Evolutionary conservation across 1,140 invertebrate genomes (phyloP).

Genomic region (Zaprionus capensis): DNA sequence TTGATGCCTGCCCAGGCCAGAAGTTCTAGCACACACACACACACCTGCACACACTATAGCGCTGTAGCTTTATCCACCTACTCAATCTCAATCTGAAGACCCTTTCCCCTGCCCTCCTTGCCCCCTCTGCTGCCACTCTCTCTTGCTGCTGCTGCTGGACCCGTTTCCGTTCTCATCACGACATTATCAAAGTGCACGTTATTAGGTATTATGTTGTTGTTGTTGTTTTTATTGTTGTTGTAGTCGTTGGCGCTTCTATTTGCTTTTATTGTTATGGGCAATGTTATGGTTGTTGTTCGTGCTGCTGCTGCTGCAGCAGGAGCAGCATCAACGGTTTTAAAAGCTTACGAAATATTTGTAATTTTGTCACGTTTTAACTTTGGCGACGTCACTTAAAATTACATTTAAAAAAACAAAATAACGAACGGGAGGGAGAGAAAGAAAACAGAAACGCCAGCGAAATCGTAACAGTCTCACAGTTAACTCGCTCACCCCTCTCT

Average conservation of each 20-base stretch:
- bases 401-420: slow-evolving; percentile 58
- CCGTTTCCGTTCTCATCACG: slow-evolving; percentile 20
- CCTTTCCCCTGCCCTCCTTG: background rate
- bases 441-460: slow-evolving; percentile 1
- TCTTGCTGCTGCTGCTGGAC: background rate
- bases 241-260: slow-evolving; percentile 58
- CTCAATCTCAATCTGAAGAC: background rate
- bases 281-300: slow-evolving; percentile 72
- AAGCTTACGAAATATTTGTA: slow-evolving; percentile 79
- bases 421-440: background rate
- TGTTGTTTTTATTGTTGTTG: slow-evolving; percentile 26
- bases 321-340: slow-evolving; percentile 69
- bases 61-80: background rate
- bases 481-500: background rate
- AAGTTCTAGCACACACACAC: background rate
- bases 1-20: slow-evolving; percentile 30
- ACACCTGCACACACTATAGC: background rate
- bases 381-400: slow-evolving; percentile 73
- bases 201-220: slow-evolving; percentile 73
- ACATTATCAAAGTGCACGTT: slow-evolving; percentile 77
- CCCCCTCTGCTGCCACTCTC: background rate
- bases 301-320: slow-evolving; percentile 15
- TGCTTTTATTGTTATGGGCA: slow-evolving; percentile 76
- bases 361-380: slow-evolving; percentile 82
- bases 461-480: background rate